Percentiles rank a stretch among this genome's conserved stretches.
Conservation (phyloP, 1,140 invertebrate genomes). For the Calosoma granatense region DNA sequence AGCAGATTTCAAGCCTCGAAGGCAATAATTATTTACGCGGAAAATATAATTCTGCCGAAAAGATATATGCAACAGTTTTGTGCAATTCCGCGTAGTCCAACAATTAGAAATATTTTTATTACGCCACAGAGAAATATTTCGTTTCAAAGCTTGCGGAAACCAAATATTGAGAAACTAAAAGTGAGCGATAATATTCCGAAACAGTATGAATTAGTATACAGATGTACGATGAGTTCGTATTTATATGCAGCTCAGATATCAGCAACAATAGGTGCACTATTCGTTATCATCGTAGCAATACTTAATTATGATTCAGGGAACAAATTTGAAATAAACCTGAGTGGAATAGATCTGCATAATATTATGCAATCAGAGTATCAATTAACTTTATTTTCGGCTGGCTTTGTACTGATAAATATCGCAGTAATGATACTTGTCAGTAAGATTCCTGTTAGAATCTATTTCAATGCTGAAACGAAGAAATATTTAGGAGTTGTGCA, state of each 20-base stretch:
- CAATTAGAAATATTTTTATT: too few species aligned
- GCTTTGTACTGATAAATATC: not conserved
- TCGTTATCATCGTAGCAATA: constrained; percentile 12
- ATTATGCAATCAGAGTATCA: not conserved
- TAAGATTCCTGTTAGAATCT: constrained; percentile 20
- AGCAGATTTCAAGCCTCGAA: too few species aligned
- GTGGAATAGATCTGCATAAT: not conserved
- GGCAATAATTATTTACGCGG: too few species aligned
- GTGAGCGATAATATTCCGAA: constrained; percentile 24
- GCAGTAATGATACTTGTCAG: constrained; percentile 4
- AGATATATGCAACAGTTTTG: too few species aligned
- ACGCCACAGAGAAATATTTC: not conserved
- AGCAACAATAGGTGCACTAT: constrained; percentile 13
- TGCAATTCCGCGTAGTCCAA: too few species aligned
- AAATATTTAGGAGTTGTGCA: constrained; percentile 17
- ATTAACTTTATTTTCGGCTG: not conserved
- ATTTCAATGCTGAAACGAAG: constrained; percentile 11
- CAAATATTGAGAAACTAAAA: constrained; percentile 14
- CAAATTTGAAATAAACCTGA: not conserved
- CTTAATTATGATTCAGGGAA: not conserved
- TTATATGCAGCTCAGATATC: constrained; percentile 17
- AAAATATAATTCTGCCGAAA: too few species aligned
- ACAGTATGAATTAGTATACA: constrained; percentile 25
- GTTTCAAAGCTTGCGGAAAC: not conserved
- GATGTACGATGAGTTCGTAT: constrained; percentile 23